Evolutionary conservation across 2,797 vertebrate genomes (phyloP), one percentile per base, ranked within the genome.

Genomic region (Ctenopoma multispine): DNA sequence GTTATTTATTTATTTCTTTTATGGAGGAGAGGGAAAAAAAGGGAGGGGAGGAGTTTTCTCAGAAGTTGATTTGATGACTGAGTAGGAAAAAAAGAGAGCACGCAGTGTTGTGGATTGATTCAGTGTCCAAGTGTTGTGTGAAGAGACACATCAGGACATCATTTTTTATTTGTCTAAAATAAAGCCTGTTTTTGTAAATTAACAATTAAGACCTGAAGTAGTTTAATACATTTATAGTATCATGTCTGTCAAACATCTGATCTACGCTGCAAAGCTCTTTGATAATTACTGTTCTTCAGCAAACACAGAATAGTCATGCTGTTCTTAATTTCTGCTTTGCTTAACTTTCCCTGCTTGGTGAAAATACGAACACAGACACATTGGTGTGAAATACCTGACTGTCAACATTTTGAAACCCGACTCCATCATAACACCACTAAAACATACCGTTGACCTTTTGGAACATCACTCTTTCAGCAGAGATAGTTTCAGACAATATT

Each of bases 1-100:
- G 73, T 93, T 93, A 94, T 95, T 90, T 95, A 92, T 95, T 94
- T 93, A 92, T 95, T 94, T 89, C 44, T 76, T 77, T 78, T 72
- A 74, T 70, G 61, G 65, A 71, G 60, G 72, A 82, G 73, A 54
- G 31, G 31, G 41, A 17, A 87, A 92, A 91, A 80, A 87, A 12
- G 63, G 53, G 88, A 90, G 91, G 93, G 79, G 94, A 93, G 93
- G 78, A 66, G 77, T 81, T 93, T 95, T 93, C 94, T 94, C 66
- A 67, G 67, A 77, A 72, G 84, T 86, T 90, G 88, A 93, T 88
- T 79, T 80, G 79, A 87, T 87, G 91, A 91, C 77, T 82, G 69
- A 79, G 81, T 77, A 83, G 67, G n/a, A n/a, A 59, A 77, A 68
- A 61, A 17, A 54, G 10, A 53, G 14, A 49, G 63, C n/a, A n/a